phyloP scores from a whole-genome alignment of 2,113 vertebrate genomes.

The Podarcis cretensis region DNA sequence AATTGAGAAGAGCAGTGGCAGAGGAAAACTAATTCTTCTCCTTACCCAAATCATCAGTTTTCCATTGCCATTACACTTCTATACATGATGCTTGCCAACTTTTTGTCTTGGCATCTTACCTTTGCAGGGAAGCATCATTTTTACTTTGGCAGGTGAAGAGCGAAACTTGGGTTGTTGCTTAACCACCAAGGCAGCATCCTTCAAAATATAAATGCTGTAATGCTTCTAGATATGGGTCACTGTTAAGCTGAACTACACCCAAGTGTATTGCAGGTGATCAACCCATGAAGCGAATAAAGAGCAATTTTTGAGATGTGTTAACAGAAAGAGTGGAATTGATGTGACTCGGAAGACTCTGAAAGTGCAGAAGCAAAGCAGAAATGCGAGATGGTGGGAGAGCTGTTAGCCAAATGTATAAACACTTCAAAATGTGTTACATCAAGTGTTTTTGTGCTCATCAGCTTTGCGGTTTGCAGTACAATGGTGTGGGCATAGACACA shows the following conservation, averaged over 20 bases:
- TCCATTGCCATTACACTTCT: background rate
- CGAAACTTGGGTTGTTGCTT: background rate
- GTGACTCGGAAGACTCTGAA: background rate
- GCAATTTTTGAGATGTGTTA: background rate
- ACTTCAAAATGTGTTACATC: constrained; percentile 28
- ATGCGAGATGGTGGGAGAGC: constrained; percentile 37
- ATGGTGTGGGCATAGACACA: constrained; percentile 19
- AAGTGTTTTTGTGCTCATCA: constrained; percentile 10
- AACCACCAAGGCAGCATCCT: background rate
- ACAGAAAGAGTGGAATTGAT: background rate
- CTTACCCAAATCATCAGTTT: background rate
- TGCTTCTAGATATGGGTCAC: background rate
- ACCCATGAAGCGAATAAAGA: background rate
- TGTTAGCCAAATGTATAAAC: constrained; percentile 31
- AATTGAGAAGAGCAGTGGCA: background rate
- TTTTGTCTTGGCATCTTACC: background rate
- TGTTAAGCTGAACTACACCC: background rate
- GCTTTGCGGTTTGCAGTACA: constrained; percentile 1
- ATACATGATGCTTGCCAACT: background rate
- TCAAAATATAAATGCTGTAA: background rate
- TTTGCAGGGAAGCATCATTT: background rate
- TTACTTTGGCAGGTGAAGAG: background rate
- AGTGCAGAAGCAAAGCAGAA: background rate
- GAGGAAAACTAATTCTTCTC: background rate
- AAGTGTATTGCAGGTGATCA: background rate